Conservation (phyloP, 2,888 invertebrate species). For the Ormyrus rosae region DNA sequence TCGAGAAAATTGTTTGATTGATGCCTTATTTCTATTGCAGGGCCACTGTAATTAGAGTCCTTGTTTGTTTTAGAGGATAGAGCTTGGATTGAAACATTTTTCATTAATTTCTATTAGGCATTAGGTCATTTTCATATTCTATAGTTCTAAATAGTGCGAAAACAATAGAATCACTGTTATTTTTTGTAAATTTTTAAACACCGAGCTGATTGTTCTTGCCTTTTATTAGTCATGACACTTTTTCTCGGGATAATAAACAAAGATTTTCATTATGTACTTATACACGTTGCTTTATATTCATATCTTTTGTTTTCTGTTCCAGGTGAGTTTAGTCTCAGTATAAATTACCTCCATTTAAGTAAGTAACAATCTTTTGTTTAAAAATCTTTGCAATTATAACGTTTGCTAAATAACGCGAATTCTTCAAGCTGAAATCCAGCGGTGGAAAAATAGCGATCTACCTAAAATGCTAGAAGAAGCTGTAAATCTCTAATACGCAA, state of each 20-base stretch:
- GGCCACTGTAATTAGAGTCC: too few species aligned
- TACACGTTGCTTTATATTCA: neutral
- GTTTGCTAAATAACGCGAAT: too few species aligned
- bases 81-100: too few species aligned
- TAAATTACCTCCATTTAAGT: neutral
- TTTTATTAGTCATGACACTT: neutral
- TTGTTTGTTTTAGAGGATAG: too few species aligned
- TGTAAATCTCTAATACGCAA: constrained; percentile 10
- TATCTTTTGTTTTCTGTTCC: constrained; percentile 11
- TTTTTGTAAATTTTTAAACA: too few species aligned
- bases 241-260: neutral
- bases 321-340: constrained; percentile 19
- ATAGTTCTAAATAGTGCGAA: too few species aligned
- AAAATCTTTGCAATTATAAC: too few species aligned
- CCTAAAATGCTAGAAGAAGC: constrained; percentile 1
- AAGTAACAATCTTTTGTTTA: neutral
- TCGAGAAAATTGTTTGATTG: constrained; percentile 42
- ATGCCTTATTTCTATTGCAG: constrained; percentile 27
- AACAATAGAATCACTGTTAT: too few species aligned
- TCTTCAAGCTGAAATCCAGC: too few species aligned
- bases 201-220: neutral
- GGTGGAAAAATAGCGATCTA: neutral
- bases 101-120: too few species aligned
- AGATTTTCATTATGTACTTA: neutral
- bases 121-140: too few species aligned